These are phyloP conservation scores for Apeira syringaria DNA, from an alignment of 2,888 invertebrate genomes.

Conservation along the genomic window DNA sequence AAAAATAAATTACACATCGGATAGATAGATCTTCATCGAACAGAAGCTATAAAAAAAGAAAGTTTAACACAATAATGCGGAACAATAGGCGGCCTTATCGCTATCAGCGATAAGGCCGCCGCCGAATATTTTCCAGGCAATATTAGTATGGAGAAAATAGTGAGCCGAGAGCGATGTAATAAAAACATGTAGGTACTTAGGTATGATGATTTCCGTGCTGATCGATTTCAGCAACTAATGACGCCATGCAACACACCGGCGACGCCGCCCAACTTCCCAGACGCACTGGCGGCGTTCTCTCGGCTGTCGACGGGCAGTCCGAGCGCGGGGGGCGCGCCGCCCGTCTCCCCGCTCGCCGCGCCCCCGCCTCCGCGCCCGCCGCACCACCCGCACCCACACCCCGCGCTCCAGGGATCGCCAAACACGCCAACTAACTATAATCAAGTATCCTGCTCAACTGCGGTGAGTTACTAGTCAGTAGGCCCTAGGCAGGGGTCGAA, in stretches of 20 bases:
- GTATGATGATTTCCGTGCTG: too few species aligned
- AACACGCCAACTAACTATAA: conserved; percentile 69
- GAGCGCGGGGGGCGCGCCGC: conserved; percentile 45
- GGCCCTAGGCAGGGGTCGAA: too few species aligned
- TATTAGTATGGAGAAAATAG: too few species aligned
- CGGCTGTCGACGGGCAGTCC: conserved; percentile 89
- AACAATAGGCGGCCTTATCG: too few species aligned
- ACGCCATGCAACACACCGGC: conserved; percentile 97
- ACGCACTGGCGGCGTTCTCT: conserved; percentile 94
- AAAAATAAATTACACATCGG: too few species aligned
- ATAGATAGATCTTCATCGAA: too few species aligned
- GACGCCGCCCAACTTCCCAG: conserved; percentile 97
- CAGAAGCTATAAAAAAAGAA: too few species aligned
- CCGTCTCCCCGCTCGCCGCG: conserved; percentile 65
- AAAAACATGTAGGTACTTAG: too few species aligned
- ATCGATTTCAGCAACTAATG: conserved; percentile 88
- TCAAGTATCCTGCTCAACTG: conserved; percentile 75
- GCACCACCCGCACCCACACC: conserved; percentile 43
- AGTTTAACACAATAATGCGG: too few species aligned
- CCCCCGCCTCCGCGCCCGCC: conserved; percentile 74
- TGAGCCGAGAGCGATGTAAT: too few species aligned
- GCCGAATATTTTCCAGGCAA: too few species aligned
- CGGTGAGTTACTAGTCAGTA: conserved; percentile 61
- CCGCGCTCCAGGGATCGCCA: conserved; percentile 60
- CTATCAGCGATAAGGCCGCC: too few species aligned